These are phyloP conservation scores for Orbicella faveolata DNA, from an alignment of 64 coral and sea anemone species.

Conservation along the genomic window DNA sequence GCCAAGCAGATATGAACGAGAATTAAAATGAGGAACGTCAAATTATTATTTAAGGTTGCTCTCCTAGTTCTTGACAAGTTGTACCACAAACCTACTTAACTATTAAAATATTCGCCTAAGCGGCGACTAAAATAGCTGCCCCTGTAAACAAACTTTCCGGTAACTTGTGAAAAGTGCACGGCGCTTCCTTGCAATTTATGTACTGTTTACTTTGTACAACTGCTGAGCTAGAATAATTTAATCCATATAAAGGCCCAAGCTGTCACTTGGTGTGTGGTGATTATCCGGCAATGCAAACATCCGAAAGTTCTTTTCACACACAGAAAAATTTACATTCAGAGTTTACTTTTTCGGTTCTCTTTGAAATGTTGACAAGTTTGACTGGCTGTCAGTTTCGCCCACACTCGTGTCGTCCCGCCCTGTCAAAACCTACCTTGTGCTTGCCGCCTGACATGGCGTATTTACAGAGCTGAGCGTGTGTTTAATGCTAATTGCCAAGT, in stretches of 20 bases:
- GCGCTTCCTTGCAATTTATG: conserved; percentile 61
- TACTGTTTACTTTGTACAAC: conserved; percentile 43
- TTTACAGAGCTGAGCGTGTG: conserved; percentile 67
- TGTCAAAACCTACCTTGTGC: conserved; percentile 62
- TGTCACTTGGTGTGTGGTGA: conserved; percentile 61
- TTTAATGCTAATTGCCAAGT: conserved; percentile 62
- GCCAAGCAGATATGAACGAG: background rate
- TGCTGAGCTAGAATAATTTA: conserved; percentile 71
- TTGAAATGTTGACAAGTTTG: conserved; percentile 69
- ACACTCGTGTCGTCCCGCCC: conserved; percentile 24
- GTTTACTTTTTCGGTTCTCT: conserved; percentile 79
- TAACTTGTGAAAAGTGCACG: conserved; percentile 49
- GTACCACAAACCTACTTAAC: conserved; percentile 33
- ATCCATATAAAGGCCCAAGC: conserved; percentile 59
- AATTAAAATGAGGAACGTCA: conserved; percentile 25
- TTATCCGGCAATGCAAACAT: conserved; percentile 73
- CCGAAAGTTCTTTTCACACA: conserved; percentile 81
- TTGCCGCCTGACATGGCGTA: conserved; percentile 63
- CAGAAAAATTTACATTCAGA: conserved; percentile 72
- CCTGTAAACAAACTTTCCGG: conserved; percentile 54
- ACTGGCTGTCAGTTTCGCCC: conserved; percentile 61
- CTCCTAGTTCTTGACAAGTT: conserved; percentile 23
- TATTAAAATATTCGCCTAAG: conserved; percentile 49
- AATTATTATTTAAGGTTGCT: conserved; percentile 19
- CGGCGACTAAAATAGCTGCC: conserved; percentile 37